These are phyloP conservation scores for Lineus longissimus DNA, from an alignment of 1,140 invertebrate genomes.

Conservation along the genomic window DNA sequence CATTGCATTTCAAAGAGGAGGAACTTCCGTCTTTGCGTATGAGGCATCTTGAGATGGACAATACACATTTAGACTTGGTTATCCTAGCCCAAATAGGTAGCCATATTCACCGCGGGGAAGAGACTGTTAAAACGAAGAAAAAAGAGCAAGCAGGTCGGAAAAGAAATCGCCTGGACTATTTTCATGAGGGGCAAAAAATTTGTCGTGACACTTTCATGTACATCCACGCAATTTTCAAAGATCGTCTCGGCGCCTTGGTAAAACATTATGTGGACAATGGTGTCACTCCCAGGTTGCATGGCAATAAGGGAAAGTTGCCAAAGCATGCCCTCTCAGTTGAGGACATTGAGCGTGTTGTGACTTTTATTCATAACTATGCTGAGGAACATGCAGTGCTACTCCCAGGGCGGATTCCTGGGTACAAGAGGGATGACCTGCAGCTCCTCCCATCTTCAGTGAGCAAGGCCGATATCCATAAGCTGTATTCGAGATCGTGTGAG, in stretches of 20 bases:
- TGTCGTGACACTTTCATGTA: background rate
- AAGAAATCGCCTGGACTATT: background rate
- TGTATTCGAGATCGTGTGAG: background rate
- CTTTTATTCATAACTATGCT: slow-evolving; percentile 21
- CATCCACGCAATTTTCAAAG: slow-evolving; percentile 8
- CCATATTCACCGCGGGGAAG: background rate
- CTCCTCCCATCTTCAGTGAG: slow-evolving; percentile 16
- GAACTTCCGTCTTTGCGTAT: background rate
- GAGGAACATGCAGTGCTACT: slow-evolving; percentile 22
- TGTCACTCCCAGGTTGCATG: slow-evolving; percentile 10
- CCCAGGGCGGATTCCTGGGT: slow-evolving; percentile 27
- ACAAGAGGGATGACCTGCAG: slow-evolving; percentile 17
- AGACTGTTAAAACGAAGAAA: background rate
- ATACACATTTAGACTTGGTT: background rate
- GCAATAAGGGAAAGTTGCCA: slow-evolving; percentile 1
- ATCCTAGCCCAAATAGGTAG: background rate
- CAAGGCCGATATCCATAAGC: background rate
- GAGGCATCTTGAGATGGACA: background rate
- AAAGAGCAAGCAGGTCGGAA: background rate
- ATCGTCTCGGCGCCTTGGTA: slow-evolving; percentile 7
- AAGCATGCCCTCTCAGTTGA: slow-evolving; percentile 11
- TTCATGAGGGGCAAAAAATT: background rate
- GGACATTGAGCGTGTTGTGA: slow-evolving; percentile 17
- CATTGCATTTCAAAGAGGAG: background rate
- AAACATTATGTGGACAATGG: slow-evolving; percentile 16